A percentile compares a stretch with the other conserved stretches of the same genome.
Conservation (phyloP, 2,888 invertebrate genomes). For the Morinoia aosen region DNA sequence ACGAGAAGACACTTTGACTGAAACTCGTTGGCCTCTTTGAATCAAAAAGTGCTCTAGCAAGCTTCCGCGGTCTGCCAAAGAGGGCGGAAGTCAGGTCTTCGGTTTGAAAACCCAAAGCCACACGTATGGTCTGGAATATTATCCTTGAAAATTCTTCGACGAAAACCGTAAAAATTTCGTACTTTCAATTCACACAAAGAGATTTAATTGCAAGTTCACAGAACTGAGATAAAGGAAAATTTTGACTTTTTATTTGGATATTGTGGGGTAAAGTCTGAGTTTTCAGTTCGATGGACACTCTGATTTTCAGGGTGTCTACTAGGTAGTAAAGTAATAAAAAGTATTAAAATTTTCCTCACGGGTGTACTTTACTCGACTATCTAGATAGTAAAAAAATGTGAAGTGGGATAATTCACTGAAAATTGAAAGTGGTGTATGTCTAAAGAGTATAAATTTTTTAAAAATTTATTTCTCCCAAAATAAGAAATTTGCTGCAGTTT, state of each 20-base stretch:
- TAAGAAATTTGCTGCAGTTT: no score
- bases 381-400: no score
- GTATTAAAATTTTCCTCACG: no score
- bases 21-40: not conserved
- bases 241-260: not conserved
- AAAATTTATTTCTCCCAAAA: no score
- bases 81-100: not conserved
- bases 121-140: not conserved
- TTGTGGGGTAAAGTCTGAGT: no score
- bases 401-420: no score
- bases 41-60: not conserved
- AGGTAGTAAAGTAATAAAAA: no score
- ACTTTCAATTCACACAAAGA: not conserved
- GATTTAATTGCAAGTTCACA: not conserved
- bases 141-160: not conserved
- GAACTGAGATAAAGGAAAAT: not conserved
- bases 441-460: no score
- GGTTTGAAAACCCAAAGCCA: not conserved
- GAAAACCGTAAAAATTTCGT: not conserved
- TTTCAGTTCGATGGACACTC: no score
- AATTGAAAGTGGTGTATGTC: no score
- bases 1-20: not conserved
- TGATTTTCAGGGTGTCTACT: no score
- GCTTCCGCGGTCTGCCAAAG: not conserved
- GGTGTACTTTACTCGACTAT: no score